Percentiles rank a stretch among this genome's conserved stretches.
These are phyloP conservation scores for Griposia aprilina DNA, from an alignment of 2,888 invertebrate genomes.

Conservation along the genomic window DNA sequence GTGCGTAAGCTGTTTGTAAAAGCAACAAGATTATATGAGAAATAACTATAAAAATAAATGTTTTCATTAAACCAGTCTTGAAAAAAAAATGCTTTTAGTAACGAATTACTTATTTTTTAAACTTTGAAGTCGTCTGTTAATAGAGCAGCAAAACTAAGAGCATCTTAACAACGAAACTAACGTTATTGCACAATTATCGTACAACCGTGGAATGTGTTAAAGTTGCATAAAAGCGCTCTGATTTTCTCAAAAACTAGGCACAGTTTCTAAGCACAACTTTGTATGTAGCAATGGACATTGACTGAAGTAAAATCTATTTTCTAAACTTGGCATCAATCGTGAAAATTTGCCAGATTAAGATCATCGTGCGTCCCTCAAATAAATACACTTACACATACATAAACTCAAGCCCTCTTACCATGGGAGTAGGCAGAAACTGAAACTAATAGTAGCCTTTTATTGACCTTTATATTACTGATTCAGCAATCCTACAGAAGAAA, in stretches of 20 bases:
- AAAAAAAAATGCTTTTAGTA: not conserved
- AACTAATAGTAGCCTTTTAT: not conserved
- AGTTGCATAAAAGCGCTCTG: constrained; percentile 28
- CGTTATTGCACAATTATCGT: constrained; percentile 48
- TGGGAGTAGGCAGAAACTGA: no score
- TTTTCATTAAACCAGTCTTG: no score
- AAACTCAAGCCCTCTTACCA: no score
- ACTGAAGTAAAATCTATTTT: not conserved
- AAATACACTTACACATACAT: not conserved
- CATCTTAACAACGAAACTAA: constrained; percentile 11
- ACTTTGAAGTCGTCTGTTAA: not conserved
- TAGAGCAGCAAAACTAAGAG: not conserved
- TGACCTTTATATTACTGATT: not conserved
- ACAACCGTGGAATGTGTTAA: constrained; percentile 27
- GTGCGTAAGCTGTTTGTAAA: not conserved
- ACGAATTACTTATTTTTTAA: not conserved
- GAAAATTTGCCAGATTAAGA: not conserved
- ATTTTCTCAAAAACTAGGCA: constrained; percentile 1
- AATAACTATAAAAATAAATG: not conserved
- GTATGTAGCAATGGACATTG: not conserved
- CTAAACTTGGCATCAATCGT: no score
- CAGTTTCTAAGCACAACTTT: not conserved
- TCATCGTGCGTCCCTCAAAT: not conserved
- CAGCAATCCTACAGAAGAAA: not conserved
- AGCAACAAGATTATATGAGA: no score